phyloP scores from a whole-genome alignment of 2,888 invertebrate genomes.

The Drosophila pegasa region DNA sequence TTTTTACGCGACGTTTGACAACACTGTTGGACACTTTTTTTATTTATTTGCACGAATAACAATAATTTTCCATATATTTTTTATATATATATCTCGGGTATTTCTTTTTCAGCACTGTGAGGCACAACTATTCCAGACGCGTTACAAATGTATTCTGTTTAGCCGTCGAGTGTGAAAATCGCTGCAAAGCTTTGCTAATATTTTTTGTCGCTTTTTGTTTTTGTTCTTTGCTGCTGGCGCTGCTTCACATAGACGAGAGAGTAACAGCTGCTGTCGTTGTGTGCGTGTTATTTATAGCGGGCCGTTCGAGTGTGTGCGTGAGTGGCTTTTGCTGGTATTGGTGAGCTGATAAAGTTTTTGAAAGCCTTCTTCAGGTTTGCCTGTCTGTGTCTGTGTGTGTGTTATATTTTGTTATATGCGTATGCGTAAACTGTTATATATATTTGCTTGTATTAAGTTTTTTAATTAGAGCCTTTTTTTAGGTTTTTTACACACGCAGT shows the following conservation, averaged over 20 bases:
- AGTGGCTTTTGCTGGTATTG: constrained; percentile 21
- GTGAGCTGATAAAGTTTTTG: constrained; percentile 65
- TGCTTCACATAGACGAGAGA: constrained; percentile 45
- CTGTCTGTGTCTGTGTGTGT: neutral
- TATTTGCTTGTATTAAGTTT: constrained; percentile 37
- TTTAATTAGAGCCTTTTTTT: constrained; percentile 42
- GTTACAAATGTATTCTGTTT: constrained; percentile 64
- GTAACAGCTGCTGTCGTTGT: constrained; percentile 41
- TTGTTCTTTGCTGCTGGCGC: constrained; percentile 5
- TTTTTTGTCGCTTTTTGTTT: constrained; percentile 30
- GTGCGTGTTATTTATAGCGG: constrained; percentile 59
- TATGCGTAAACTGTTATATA: constrained; percentile 21
- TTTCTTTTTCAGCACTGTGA: constrained; percentile 10
- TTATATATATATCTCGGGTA: neutral
- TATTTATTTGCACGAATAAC: neutral
- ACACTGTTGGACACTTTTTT: constrained; percentile 22
- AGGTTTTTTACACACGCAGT: constrained; percentile 38
- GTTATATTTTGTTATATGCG: constrained; percentile 29
- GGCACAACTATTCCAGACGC: constrained; percentile 68
- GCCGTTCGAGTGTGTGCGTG: constrained; percentile 1
- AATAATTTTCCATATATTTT: constrained; percentile 16
- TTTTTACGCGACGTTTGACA: constrained; percentile 4
- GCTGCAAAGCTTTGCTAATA: constrained; percentile 60
- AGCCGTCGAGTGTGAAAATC: constrained; percentile 56
- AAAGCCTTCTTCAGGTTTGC: constrained; percentile 44